These are phyloP conservation scores for Aethina tumida DNA, from an alignment of 1,140 invertebrate species.

Conservation along the genomic window DNA sequence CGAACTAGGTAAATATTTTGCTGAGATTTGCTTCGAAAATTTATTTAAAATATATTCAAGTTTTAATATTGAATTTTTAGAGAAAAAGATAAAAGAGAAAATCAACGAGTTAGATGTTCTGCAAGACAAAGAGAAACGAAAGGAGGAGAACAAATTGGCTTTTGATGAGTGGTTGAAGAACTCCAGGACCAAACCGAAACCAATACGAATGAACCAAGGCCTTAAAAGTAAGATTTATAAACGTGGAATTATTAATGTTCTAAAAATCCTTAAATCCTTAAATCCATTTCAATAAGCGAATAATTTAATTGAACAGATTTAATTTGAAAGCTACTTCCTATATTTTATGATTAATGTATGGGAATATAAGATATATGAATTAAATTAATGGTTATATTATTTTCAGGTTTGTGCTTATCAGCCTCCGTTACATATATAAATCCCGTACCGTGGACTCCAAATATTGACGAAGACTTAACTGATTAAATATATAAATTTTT, in stretches of 20 bases:
- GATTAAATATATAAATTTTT: too few species aligned
- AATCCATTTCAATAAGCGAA: not conserved
- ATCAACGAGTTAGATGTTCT: conserved; percentile 35
- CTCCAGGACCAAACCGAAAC: conserved; percentile 43
- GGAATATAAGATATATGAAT: not conserved
- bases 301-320: not conserved
- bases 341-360: not conserved
- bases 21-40: conserved; percentile 2
- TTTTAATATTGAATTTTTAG: conserved; percentile 19
- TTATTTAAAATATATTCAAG: conserved; percentile 1
- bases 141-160: conserved; percentile 38
- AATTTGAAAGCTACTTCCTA: not conserved
- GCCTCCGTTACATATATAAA: conserved; percentile 46
- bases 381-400: conserved; percentile 5
- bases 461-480: conserved; percentile 20
- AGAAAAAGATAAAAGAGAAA: conserved; percentile 37
- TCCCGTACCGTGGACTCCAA: conserved; percentile 40
- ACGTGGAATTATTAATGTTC: conserved; percentile 4
- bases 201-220: conserved; percentile 43
- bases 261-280: not conserved
- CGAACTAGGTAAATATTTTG: conserved; percentile 36
- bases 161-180: conserved; percentile 42
- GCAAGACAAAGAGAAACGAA: conserved; percentile 33
- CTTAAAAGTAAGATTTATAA: conserved; percentile 38
- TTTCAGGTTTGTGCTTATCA: conserved; percentile 43